Conservation (phyloP, 1,140 invertebrate species). For the Subanguina moxae region DNA sequence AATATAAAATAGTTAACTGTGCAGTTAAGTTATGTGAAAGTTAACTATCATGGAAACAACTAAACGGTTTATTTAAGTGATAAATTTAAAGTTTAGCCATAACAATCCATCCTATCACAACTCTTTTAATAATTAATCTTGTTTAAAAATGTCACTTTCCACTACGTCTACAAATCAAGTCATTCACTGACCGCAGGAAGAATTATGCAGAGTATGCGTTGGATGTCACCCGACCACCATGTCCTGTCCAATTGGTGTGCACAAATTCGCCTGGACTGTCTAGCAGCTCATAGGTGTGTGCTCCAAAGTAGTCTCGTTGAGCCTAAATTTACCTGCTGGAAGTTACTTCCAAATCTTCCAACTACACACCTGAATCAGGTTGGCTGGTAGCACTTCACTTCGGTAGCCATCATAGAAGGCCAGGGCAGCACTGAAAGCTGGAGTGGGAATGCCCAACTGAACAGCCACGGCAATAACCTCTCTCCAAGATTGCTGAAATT, state of each 20-base stretch:
- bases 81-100: not conserved
- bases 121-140: not conserved
- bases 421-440: constrained; percentile 83
- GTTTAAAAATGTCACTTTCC: not conserved
- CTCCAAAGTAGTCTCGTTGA: constrained; percentile 96
- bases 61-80: not conserved
- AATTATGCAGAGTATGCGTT: constrained; percentile 71
- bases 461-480: constrained; percentile 65
- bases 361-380: constrained; percentile 73
- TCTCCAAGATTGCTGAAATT: constrained; percentile 63
- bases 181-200: not conserved
- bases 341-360: not conserved
- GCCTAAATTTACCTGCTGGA: constrained; percentile 66
- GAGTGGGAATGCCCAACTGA: constrained; percentile 79
- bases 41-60: not conserved
- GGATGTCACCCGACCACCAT: constrained; percentile 90
- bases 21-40: constrained; percentile 4
- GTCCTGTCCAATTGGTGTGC: constrained; percentile 98
- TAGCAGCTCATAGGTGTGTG: constrained; percentile 92
- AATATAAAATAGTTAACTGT: too few relatives aligned
- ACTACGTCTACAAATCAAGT: not conserved
- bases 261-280: constrained; percentile 72
- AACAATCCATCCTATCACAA: not conserved
- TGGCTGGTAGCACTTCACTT: constrained; percentile 75
- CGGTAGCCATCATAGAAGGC: constrained; percentile 96